Conservation (phyloP, 1,140 invertebrate species). For the Drosophila orosa region DNA sequence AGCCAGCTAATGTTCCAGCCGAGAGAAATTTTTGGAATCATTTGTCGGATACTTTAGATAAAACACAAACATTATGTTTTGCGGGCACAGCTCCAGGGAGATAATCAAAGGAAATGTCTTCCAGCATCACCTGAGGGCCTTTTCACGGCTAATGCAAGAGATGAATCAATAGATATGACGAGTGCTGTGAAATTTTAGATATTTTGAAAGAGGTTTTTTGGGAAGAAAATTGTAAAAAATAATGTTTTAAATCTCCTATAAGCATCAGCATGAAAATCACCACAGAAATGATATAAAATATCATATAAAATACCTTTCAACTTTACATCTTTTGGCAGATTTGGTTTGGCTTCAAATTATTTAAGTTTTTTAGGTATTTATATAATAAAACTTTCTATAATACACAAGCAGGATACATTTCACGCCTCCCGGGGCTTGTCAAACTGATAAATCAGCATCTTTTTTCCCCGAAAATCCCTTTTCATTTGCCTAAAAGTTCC, state of each 20-base stretch:
- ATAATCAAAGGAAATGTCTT: slow-evolving; percentile 40
- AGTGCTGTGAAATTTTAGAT: slow-evolving; percentile 6
- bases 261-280: too few relatives aligned
- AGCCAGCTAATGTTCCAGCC: slow-evolving; percentile 43
- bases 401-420: not conserved
- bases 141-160: not conserved
- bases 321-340: not conserved
- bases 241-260: too few relatives aligned
- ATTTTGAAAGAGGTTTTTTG: not conserved
- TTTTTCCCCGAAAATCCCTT: not conserved
- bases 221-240: not conserved
- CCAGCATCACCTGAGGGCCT: not conserved
- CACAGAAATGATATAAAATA: not conserved
- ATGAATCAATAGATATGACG: slow-evolving; percentile 5
- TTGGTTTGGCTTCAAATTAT: too few relatives aligned
- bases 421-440: not conserved
- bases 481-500: slow-evolving; percentile 21
- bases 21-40: slow-evolving; percentile 50
- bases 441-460: slow-evolving; percentile 14
- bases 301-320: not conserved
- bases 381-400: not conserved
- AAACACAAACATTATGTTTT: slow-evolving; percentile 22
- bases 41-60: slow-evolving; percentile 49
- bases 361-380: not conserved
- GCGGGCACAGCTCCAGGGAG: slow-evolving; percentile 16